A percentile compares a stretch with the other conserved stretches of the same genome.
Evolutionary conservation across 2,888 invertebrate species (phyloP).

Genomic region (Acanthosoma haemorrhoidale): DNA sequence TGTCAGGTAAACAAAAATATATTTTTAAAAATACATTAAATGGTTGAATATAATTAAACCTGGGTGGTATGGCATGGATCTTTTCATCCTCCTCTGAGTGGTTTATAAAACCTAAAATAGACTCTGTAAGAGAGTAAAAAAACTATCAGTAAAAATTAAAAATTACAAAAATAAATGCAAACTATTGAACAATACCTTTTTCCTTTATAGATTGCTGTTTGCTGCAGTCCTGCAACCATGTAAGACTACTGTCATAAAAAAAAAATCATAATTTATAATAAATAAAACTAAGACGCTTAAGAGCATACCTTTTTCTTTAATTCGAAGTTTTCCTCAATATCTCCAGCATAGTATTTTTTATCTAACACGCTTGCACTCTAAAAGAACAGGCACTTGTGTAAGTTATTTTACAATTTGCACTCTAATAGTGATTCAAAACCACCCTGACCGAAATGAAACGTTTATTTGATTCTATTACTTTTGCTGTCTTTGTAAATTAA

Average conservation of each 20-base stretch:
- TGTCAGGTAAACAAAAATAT: background rate
- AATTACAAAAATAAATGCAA: background rate
- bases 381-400: no score
- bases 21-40: background rate
- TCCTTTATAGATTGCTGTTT: background rate
- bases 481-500: no score
- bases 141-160: background rate
- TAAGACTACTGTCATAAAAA: background rate
- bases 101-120: no score
- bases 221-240: background rate
- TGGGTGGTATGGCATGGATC: no score
- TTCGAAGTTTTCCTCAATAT: background rate
- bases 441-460: no score
- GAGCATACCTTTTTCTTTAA: background rate
- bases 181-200: background rate
- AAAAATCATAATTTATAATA: background rate
- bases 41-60: no score
- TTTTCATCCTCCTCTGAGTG: no score
- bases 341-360: background rate
- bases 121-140: no score
- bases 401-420: no score
- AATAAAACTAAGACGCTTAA: background rate
- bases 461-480: no score
- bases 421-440: no score
- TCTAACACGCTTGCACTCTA: conserved; percentile 18